Evolutionary conservation across 2,113 vertebrate genomes (phyloP).

Genomic region (Phyllopteryx taeniolatus): DNA sequence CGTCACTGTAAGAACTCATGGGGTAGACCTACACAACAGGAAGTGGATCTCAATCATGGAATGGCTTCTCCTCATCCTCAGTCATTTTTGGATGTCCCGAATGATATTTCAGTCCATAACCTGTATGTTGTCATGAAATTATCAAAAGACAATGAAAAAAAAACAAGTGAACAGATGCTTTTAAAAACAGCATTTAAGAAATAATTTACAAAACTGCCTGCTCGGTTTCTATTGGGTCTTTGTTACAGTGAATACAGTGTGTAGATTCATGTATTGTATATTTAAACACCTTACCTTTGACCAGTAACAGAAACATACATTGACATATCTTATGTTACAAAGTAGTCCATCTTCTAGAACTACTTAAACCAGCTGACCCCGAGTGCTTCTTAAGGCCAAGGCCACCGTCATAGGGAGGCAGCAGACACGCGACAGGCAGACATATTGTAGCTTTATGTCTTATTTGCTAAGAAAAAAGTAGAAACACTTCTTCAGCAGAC

Average conservation of each 20-base stretch:
- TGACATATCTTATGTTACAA: constrained; percentile 47
- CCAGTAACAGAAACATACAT: constrained; percentile 44
- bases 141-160: constrained; percentile 49
- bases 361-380: constrained; percentile 29
- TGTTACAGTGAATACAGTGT: constrained; percentile 50
- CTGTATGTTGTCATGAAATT: constrained; percentile 25
- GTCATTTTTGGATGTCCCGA: constrained; percentile 13
- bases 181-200: constrained; percentile 58
- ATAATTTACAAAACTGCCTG: constrained; percentile 63
- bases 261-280: constrained; percentile 56
- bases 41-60: constrained; percentile 26
- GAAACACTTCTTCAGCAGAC: constrained; percentile 47
- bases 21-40: constrained; percentile 40
- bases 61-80: neutral
- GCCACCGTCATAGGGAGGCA: constrained; percentile 27
- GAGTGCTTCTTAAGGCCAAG: constrained; percentile 28
- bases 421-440: constrained; percentile 43
- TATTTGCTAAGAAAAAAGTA: constrained; percentile 37
- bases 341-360: constrained; percentile 46
- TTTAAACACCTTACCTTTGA: constrained; percentile 47
- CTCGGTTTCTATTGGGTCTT: constrained; percentile 38
- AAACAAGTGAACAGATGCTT: constrained; percentile 23
- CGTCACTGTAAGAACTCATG: constrained; percentile 37
- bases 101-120: constrained; percentile 29
- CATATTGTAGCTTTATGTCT: constrained; percentile 35